Evolutionary conservation across 2,797 vertebrate species (phyloP).

Genomic region (Heliangelus exortis): DNA sequence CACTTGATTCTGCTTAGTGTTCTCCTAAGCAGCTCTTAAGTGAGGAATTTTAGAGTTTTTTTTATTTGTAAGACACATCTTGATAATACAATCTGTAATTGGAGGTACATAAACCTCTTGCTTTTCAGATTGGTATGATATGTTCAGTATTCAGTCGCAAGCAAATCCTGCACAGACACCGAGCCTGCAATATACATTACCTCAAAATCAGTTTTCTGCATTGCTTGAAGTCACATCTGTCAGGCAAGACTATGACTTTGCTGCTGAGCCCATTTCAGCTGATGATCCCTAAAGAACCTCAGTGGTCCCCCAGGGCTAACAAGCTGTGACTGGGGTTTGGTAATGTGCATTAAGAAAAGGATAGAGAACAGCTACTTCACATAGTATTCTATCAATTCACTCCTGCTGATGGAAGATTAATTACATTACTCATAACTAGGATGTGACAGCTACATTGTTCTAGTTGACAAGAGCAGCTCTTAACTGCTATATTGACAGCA

Average conservation of each 20-base stretch:
- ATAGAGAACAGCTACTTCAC: background rate
- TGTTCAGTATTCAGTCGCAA: background rate
- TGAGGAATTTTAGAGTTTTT: background rate
- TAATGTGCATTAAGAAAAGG: background rate
- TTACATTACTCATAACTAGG: fast-evolving
- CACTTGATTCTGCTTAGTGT: background rate
- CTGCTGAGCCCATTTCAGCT: background rate
- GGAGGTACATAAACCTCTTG: background rate
- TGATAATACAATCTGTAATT: too few relatives aligned
- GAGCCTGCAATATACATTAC: background rate
- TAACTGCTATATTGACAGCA: background rate
- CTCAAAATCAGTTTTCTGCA: background rate
- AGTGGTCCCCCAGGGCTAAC: background rate
- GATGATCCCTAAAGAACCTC: background rate
- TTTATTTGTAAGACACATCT: background rate
- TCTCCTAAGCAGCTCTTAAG: background rate
- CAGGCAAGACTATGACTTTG: fast-evolving
- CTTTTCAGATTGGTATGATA: background rate
- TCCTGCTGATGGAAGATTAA: background rate
- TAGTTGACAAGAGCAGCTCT: background rate
- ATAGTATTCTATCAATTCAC: background rate
- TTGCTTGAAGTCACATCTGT: fast-evolving
- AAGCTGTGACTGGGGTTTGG: background rate
- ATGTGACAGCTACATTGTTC: background rate
- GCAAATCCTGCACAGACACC: background rate